Conservation (phyloP, 2,113 vertebrate species). For the Periophthalmodon schlosseri region DNA sequence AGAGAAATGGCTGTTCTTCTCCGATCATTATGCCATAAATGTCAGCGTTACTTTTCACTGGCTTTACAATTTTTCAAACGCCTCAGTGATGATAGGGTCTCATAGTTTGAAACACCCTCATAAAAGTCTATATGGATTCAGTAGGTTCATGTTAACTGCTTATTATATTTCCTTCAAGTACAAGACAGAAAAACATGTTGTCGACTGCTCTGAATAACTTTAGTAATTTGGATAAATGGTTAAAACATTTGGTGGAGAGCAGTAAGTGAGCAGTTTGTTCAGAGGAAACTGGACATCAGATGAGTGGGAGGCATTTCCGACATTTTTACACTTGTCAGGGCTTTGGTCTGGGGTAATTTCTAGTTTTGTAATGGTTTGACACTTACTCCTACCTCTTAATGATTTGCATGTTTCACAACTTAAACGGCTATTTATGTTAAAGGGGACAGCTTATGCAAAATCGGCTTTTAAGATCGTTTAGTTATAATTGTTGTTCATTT, state of each 20-base stretch:
- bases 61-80: not conserved
- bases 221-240: not conserved
- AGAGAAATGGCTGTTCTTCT: not conserved
- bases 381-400: not conserved
- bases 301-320: slow-evolving; percentile 8
- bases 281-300: slow-evolving; percentile 10
- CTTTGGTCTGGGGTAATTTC: not conserved
- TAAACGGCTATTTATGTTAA: too few relatives aligned
- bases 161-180: not conserved
- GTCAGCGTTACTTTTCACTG: not conserved
- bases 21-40: not conserved
- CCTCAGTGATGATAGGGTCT: slow-evolving; percentile 5
- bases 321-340: not conserved
- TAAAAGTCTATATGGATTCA: slow-evolving; percentile 6
- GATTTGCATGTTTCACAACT: not conserved
- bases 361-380: not conserved
- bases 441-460: too few relatives aligned
- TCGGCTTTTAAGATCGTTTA: too few relatives aligned
- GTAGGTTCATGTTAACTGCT: slow-evolving; percentile 4
- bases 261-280: not conserved
- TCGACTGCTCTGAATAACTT: not conserved
- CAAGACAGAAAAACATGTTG: not conserved
- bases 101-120: not conserved
- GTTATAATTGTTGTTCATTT: too few relatives aligned
- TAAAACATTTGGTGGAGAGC: not conserved